Conservation (phyloP, 2,113 vertebrate genomes). For the Craseonycteris thonglongyai region DNA sequence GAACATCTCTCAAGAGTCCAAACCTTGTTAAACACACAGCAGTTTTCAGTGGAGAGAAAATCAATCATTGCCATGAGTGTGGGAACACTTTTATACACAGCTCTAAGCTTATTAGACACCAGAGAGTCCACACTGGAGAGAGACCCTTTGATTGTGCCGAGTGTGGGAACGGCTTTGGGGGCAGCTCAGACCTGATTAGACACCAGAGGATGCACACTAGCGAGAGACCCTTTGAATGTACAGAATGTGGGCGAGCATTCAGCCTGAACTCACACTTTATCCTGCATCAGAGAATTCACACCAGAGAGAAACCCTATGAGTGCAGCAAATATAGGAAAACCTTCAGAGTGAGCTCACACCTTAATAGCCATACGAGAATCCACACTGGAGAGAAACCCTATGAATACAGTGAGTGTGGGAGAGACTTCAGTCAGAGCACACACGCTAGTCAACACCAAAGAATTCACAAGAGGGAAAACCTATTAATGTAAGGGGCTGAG, state of each 20-base stretch:
- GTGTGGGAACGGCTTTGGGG: constrained; percentile 57
- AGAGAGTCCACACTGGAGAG: constrained; percentile 51
- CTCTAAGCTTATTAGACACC: constrained; percentile 51
- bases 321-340: constrained; percentile 52
- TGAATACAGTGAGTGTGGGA: constrained; percentile 15
- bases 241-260: constrained; percentile 46
- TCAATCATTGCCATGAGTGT: constrained; percentile 50
- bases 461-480: constrained; percentile 37
- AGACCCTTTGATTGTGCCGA: constrained; percentile 55
- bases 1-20: constrained; percentile 76
- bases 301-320: constrained; percentile 52
- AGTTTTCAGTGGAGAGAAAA: constrained; percentile 73
- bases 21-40: constrained; percentile 77
- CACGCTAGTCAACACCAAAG: constrained; percentile 38
- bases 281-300: constrained; percentile 49
- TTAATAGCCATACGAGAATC: constrained; percentile 39
- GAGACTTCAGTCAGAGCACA: constrained; percentile 37
- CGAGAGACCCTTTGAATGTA: constrained; percentile 50
- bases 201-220: constrained; percentile 59
- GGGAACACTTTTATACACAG: constrained; percentile 61
- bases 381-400: constrained; percentile 58
- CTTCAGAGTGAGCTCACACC: constrained; percentile 44
- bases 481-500: background rate
- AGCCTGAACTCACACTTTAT: constrained; percentile 32
- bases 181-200: constrained; percentile 34